Conservation (phyloP, 2,797 vertebrate genomes). For the Tokudaia tokunoshimensis region DNA sequence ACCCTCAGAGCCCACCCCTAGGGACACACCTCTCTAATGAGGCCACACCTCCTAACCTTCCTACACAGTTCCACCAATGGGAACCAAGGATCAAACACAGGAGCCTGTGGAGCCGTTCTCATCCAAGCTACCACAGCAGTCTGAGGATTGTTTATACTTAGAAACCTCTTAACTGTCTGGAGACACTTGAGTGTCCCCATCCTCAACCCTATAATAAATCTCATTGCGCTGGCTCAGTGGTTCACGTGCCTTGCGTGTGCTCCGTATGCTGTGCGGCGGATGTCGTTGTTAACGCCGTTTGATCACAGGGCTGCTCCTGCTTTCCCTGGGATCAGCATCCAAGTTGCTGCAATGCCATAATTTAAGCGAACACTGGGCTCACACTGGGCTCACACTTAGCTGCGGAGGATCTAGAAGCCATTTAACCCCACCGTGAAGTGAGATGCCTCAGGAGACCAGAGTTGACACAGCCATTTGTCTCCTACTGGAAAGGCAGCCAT, state of each 20-base stretch:
- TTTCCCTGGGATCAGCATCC: slow-evolving; percentile 15
- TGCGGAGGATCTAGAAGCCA: not conserved
- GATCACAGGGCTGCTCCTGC: not conserved
- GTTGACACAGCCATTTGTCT: not conserved
- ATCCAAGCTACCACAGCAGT: not conserved
- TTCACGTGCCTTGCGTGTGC: fast-evolving
- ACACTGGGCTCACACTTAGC: not conserved
- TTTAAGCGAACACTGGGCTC: not conserved
- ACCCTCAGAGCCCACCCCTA: not conserved
- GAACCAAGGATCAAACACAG: not conserved
- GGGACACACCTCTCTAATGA: not conserved
- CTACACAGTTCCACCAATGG: not conserved
- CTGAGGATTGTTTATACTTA: not conserved
- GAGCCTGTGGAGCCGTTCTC: not conserved
- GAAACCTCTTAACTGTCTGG: not conserved
- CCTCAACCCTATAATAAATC: not conserved
- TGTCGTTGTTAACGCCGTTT: fast-evolving
- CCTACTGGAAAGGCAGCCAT: not conserved
- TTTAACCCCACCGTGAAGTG: not conserved
- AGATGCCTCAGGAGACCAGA: not conserved
- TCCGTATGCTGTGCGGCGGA: fast-evolving
- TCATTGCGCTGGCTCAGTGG: not conserved
- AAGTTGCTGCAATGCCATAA: not conserved
- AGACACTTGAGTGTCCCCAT: not conserved
- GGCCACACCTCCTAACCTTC: not conserved